Percentiles rank a stretch among this genome's conserved stretches.
Evolutionary conservation across 1,140 invertebrate species (phyloP).

Genomic region (Hycleus cichorii): DNA sequence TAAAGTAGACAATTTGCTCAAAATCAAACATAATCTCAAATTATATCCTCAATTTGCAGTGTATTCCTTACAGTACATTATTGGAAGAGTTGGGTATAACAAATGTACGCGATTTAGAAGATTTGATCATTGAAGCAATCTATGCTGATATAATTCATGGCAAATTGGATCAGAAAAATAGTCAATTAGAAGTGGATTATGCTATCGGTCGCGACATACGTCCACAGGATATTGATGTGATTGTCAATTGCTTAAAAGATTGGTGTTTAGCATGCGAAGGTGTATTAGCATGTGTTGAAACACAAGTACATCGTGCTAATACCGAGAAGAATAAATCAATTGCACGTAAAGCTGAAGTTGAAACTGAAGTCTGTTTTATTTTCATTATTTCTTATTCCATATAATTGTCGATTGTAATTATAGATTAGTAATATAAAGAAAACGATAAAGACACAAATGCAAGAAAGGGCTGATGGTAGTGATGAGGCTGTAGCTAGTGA

Average conservation of each 20-base stretch:
- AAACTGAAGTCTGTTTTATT: constrained; percentile 64
- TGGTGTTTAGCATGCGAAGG: constrained; percentile 90
- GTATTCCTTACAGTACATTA: constrained; percentile 81
- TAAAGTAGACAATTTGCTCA: constrained; percentile 48
- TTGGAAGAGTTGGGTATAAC: constrained; percentile 83
- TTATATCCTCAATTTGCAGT: constrained; percentile 40
- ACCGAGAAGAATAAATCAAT: constrained; percentile 72
- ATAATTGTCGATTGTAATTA: constrained; percentile 8
- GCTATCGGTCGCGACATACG: constrained; percentile 88
- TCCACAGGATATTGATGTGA: constrained; percentile 66
- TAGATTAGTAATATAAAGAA: constrained; percentile 76
- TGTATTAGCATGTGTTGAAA: constrained; percentile 80
- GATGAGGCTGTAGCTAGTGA: constrained; percentile 53
- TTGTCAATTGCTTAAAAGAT: constrained; percentile 72
- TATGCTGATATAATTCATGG: constrained; percentile 93
- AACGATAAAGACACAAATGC: constrained; percentile 66
- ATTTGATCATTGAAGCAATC: constrained; percentile 96
- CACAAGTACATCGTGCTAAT: constrained; percentile 83
- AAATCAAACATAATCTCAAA: not conserved
- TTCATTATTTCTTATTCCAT: not conserved
- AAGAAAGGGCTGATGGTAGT: constrained; percentile 54
- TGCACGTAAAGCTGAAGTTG: constrained; percentile 74
- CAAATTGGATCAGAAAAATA: constrained; percentile 92
- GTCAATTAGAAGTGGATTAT: constrained; percentile 87
- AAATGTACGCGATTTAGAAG: constrained; percentile 89